These are phyloP conservation scores for Vannuccia rotundouncinata DNA, from an alignment of 2,888 invertebrate species.

Conservation along the genomic window DNA sequence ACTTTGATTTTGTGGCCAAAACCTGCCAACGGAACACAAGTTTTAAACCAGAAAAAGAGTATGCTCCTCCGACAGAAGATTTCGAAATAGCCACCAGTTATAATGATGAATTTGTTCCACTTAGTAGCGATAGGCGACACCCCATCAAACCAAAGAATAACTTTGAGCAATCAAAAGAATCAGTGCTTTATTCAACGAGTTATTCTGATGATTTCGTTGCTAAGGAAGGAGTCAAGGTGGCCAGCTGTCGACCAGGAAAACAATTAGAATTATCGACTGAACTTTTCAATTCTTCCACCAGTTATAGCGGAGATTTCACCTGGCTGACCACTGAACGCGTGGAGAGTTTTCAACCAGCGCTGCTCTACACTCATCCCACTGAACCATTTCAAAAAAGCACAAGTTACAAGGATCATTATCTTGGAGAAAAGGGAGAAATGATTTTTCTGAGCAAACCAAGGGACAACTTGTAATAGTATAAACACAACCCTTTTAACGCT, in stretches of 20 bases:
- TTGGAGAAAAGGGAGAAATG: neutral
- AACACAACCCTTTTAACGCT: too few relatives aligned
- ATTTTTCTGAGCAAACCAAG: too few relatives aligned
- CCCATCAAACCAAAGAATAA: neutral
- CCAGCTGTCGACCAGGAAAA: neutral
- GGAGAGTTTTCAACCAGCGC: neutral
- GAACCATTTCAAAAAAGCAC: neutral
- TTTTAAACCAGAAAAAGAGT: neutral
- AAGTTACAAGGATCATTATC: neutral
- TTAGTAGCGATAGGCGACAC: neutral
- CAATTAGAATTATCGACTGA: neutral
- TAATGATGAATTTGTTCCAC: neutral
- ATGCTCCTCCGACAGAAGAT: neutral
- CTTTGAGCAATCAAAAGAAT: neutral
- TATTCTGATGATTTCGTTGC: neutral
- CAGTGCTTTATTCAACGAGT: neutral
- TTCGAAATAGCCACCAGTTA: neutral
- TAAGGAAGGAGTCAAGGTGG: neutral
- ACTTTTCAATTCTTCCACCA: neutral
- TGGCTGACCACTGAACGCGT: neutral
- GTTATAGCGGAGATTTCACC: neutral
- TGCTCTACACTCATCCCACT: neutral
- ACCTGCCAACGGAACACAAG: neutral
- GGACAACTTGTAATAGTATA: too few relatives aligned
- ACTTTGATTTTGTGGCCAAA: neutral